Conservation (phyloP, 2,888 invertebrate species). For the Tenthredo mesomela region DNA sequence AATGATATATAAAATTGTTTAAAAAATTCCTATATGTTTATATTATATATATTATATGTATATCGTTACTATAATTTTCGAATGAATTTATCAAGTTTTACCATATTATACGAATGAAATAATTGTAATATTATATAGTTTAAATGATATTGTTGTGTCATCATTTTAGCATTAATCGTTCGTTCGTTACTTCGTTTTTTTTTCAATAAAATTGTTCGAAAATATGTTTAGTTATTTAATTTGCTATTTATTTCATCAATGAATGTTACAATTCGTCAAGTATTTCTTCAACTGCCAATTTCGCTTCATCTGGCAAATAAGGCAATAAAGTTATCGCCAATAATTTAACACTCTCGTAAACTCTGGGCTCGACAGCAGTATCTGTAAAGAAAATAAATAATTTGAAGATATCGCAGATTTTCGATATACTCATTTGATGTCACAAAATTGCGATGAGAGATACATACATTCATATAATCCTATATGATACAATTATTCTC, state of each 20-base stretch:
- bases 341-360: conserved; percentile 13
- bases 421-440: background rate
- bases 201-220: background rate
- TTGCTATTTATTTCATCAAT: background rate
- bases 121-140: background rate
- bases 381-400: conserved; percentile 18
- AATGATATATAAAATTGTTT: background rate
- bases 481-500: background rate
- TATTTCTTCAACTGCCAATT: conserved; percentile 1
- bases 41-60: background rate
- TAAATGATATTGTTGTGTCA: background rate
- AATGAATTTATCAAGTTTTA: background rate
- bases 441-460: background rate
- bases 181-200: background rate
- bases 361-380: background rate
- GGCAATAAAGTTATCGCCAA: conserved; percentile 42
- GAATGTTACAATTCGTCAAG: background rate
- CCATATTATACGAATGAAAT: background rate
- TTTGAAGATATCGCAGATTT: background rate
- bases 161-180: background rate
- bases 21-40: background rate
- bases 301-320: conserved; percentile 25
- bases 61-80: background rate
- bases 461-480: background rate
- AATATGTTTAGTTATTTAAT: background rate